These are phyloP conservation scores for Coregonus clupeaformis DNA, from an alignment of 2,113 vertebrate genomes.

Conservation along the genomic window DNA sequence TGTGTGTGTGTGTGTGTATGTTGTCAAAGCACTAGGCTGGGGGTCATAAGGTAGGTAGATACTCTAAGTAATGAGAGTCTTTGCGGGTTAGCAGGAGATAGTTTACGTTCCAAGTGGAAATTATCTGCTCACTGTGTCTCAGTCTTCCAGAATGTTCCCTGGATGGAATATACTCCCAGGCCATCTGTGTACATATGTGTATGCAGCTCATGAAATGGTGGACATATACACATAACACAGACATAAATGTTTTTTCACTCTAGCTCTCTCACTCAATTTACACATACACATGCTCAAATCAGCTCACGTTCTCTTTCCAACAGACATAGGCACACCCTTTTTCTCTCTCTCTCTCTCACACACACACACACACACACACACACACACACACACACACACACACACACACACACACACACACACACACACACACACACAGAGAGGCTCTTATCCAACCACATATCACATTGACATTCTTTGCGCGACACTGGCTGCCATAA, in stretches of 20 bases:
- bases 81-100: no score
- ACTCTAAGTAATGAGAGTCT: not conserved
- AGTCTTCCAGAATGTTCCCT: not conserved
- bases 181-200: constrained; percentile 13
- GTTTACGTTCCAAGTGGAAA: not conserved
- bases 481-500: not conserved
- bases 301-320: no score
- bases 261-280: not conserved
- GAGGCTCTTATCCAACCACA: not conserved
- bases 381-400: not conserved
- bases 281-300: not conserved
- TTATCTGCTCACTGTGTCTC: not conserved
- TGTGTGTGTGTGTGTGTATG: constrained; percentile 49
- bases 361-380: constrained; percentile 4
- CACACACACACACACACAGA: constrained; percentile 3
- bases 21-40: constrained; percentile 7
- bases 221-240: not conserved
- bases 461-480: constrained; percentile 3
- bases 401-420: not conserved
- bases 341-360: no score
- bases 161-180: not conserved
- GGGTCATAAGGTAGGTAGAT: not conserved
- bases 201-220: not conserved
- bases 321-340: no score
- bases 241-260: not conserved